Evolutionary conservation across 2,888 invertebrate species (phyloP), one percentile per base, ranked within the genome.

Genomic region (Gari tellinella): DNA sequence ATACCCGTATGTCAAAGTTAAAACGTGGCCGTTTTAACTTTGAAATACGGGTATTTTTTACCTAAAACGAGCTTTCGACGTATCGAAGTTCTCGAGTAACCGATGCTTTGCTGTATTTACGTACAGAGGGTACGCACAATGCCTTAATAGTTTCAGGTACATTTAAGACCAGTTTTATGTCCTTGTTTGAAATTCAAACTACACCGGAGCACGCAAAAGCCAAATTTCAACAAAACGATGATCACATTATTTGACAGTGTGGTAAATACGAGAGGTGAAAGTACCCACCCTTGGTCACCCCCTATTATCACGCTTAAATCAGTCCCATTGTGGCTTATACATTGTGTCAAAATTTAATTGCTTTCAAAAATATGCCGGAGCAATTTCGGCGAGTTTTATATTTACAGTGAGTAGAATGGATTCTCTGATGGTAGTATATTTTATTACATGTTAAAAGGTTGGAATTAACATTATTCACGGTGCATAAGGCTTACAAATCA

Each of bases 291-390:
- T 52, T 52, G 53, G 40, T 55, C 66, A 62, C 66, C 66, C 66
- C 67, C 52, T 51, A 48, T 57, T 56, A 62, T 38, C 43, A 41
- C 23, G 52, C 51, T 57, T 52, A 45, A 69, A 63, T 58, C 63
- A 57, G 41, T 43, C 57, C 38, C 37, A 31, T 19, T 66, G 51
- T 23, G 43, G 23, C 58, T 66, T 66, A 66, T 66, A 66, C 58
- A 66, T 66, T 66, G 66, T 66, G 66, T 66, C 66, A 66, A 66
- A 66, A 66, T 52, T 66, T 66, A 66, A 58, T 51, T 51, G 52
- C 58, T 66, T 65, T 57, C 21, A 31, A 58, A 66, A 17, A 58
- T 49, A 57, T 65, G 40, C 52, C 51, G 38, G 31, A 58, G 58
- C 52, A 52, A 57, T 57, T 66, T 58, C 14, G 12, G 25, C 26